Percentiles rank a stretch among this genome's conserved stretches.
phyloP scores from a whole-genome alignment of 2,113 vertebrate species.

The Cryptoleucopteryx plumbea region DNA sequence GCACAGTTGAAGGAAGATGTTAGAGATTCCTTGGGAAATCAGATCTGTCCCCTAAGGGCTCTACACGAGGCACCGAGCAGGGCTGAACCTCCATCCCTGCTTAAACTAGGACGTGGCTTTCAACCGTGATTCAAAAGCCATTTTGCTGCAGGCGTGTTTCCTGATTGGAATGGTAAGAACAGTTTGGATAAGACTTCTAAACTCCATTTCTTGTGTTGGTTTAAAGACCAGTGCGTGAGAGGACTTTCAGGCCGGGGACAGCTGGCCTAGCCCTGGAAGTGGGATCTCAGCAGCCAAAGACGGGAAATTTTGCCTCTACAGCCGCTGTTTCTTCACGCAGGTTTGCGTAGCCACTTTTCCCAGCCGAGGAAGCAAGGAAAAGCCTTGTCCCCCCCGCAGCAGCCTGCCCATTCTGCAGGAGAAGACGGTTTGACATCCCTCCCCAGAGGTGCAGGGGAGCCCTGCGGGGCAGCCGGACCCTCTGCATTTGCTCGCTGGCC shows the following conservation, averaged over 20 bases:
- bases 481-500: not conserved
- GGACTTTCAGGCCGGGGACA: not conserved
- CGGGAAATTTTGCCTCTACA: not conserved
- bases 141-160: not conserved
- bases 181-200: slow-evolving; percentile 11
- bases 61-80: slow-evolving; percentile 16
- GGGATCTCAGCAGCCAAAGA: not conserved
- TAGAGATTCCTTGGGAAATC: slow-evolving; percentile 60
- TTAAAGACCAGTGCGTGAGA: not conserved
- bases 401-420: not conserved
- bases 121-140: not conserved
- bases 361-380: not conserved
- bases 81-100: not conserved
- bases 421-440: not conserved
- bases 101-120: slow-evolving; percentile 50
- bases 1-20: not conserved
- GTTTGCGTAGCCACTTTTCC: not conserved
- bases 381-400: not conserved
- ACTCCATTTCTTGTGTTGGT: not conserved
- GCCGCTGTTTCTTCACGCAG: not conserved
- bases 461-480: not conserved
- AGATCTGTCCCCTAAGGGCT: slow-evolving; percentile 27
- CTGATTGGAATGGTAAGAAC: not conserved
- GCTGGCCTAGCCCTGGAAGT: not conserved
- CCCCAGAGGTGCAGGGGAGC: not conserved